Evolutionary conservation across 2,113 vertebrate species (phyloP).

Genomic region (Hydrolagus affinis): DNA sequence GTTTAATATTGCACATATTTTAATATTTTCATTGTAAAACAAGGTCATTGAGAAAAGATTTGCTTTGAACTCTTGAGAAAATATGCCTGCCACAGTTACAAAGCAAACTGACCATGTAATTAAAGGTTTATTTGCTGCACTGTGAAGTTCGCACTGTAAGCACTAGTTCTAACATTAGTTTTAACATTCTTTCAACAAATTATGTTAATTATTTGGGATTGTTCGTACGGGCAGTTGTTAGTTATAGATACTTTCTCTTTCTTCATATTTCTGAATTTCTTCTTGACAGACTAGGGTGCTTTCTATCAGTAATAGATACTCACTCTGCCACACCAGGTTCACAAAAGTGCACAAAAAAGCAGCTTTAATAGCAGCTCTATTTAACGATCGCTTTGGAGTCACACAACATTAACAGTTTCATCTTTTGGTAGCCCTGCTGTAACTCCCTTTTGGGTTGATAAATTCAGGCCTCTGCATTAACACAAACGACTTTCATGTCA

Average conservation of each 20-base stretch:
- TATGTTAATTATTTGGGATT: not conserved
- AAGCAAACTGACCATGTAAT: not conserved
- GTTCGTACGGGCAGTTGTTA: not conserved
- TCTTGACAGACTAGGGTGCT: not conserved
- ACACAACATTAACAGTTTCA: not conserved
- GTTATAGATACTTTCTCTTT: not conserved
- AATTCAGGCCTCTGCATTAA: no score
- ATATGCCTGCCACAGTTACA: no score
- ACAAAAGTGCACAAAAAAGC: not conserved
- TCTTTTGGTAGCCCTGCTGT: not conserved
- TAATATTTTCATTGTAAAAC: not conserved
- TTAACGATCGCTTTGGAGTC: not conserved
- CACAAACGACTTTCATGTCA: no score
- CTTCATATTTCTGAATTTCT: not conserved
- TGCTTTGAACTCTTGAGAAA: not conserved
- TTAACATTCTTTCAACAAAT: constrained; percentile 3
- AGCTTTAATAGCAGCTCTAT: not conserved
- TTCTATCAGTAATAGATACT: no score
- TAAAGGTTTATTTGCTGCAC: not conserved
- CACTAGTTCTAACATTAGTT: no score
- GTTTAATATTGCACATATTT: not conserved
- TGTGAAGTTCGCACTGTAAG: not conserved
- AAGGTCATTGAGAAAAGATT: not conserved
- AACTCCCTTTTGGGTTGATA: no score
- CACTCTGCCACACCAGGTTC: not conserved